Evolutionary conservation across 2,888 invertebrate genomes (phyloP).

Genomic region (Sinhomidia bicolor): DNA sequence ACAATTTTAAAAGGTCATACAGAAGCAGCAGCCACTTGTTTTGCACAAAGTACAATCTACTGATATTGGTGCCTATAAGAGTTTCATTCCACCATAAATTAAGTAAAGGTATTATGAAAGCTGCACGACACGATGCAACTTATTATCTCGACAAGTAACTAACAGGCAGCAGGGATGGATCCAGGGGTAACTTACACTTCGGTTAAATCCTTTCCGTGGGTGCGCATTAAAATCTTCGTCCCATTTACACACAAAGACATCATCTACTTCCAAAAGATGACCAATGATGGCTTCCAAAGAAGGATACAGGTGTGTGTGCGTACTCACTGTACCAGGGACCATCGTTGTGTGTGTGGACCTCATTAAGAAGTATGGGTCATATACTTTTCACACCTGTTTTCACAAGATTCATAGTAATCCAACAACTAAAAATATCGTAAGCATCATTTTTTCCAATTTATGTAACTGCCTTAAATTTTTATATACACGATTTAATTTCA

Average conservation of each 20-base stretch:
- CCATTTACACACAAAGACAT: slow-evolving; percentile 48
- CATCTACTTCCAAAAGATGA: slow-evolving; percentile 55
- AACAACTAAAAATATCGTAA: slow-evolving; percentile 54
- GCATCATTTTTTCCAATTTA: slow-evolving; percentile 5
- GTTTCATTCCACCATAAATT: slow-evolving; percentile 47
- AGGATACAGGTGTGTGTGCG: slow-evolving; percentile 6
- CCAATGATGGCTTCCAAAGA: slow-evolving; percentile 51
- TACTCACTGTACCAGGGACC: slow-evolving; percentile 30
- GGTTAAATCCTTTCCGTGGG: slow-evolving; percentile 64
- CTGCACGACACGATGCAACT: slow-evolving; percentile 68
- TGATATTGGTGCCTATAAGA: slow-evolving; percentile 50
- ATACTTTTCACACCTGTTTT: slow-evolving; percentile 73
- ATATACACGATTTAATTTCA: background rate
- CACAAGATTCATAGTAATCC: slow-evolving; percentile 74
- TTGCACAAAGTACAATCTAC: slow-evolving; percentile 44
- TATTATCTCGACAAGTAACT: slow-evolving; percentile 59
- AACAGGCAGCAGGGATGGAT: slow-evolving; percentile 67
- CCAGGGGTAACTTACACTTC: slow-evolving; percentile 71
- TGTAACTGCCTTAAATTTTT: background rate
- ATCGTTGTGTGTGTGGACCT: slow-evolving; percentile 35
- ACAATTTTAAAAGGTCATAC: background rate
- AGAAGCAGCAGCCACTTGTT: slow-evolving; percentile 66
- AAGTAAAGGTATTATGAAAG: slow-evolving; percentile 53
- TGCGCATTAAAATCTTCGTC: slow-evolving; percentile 50
- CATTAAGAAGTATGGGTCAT: slow-evolving; percentile 54